Evolutionary conservation across 2,888 invertebrate species (phyloP).

Genomic region (Nezara viridula): DNA sequence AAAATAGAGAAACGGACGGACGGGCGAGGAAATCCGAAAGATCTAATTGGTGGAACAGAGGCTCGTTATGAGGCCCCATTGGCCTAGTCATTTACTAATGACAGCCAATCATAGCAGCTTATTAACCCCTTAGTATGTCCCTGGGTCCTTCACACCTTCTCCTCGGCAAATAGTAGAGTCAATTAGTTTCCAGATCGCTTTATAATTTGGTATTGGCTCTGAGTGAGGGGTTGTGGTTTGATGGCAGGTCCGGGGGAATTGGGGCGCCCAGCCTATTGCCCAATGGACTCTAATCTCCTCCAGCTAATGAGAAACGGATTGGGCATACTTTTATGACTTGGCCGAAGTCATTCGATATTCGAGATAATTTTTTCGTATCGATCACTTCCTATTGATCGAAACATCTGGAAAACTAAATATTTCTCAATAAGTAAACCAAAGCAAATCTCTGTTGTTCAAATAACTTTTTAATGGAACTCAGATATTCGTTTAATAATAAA

Average conservation of each 20-base stretch:
- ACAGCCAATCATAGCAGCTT: conserved; percentile 27
- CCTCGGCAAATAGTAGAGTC: conserved; percentile 4
- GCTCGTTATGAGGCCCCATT: conserved; percentile 19
- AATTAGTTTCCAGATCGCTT: conserved; percentile 5
- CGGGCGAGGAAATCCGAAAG: background rate
- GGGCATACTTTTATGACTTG: background rate
- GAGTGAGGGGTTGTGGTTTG: conserved; percentile 7
- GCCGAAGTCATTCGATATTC: background rate
- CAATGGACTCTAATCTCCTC: background rate
- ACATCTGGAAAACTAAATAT: background rate
- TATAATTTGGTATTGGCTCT: conserved; percentile 25
- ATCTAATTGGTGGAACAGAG: background rate
- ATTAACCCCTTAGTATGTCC: background rate
- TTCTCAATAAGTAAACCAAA: no score
- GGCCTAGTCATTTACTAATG: conserved; percentile 23
- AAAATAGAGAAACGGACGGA: background rate
- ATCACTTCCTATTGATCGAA: background rate
- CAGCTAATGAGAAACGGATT: background rate
- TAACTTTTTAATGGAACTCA: no score
- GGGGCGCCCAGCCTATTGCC: background rate
- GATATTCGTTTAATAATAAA: no score
- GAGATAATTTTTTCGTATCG: background rate
- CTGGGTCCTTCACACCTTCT: background rate
- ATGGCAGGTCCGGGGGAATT: background rate
- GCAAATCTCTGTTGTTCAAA: no score